Base-by-base conservation (phyloP, 1,140 invertebrate genomes). In the Mamestra configurata region DNA sequence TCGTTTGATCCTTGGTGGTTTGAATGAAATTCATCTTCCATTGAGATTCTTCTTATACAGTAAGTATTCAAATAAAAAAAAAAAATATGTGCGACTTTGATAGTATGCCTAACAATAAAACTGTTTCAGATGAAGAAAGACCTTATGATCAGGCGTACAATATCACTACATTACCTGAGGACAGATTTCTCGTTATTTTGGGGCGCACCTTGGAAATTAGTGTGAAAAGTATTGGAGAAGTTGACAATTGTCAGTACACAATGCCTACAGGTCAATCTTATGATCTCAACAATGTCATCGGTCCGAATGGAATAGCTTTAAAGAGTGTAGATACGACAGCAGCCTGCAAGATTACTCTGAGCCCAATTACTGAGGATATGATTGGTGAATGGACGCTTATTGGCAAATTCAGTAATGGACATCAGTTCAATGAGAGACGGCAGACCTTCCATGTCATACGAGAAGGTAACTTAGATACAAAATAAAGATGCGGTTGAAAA, bases 61-160 rank as follows among this genome's bases (percentile, higher is more conserved):
- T 85, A 72, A 79, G 81, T 79, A 59, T 53, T 72, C 18, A 51
- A 24, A 27, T 11, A 1, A 13, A 22, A 4, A n/a, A 15, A 7
- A 35, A 10, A 11, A 61, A 31, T 5, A 31, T 18, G 7, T 7
- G 7, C 10, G 27, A n/a, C 6, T 15, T 18, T 35, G 15, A n/a
- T 18, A 1, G 15, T 35, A 15, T 66, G 18, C 8, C 61, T 51
- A 51, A 53, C 7, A 5, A 35, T 53, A 1, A 20, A 11, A 35
- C 11, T 43, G 31, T 82, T 79, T 10, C 72, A 86, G 85, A 86
- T 70, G 72, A 81, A 37, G 57, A 82, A 0, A 71, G 83, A 40
- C 85, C 85, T n/a, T 79, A 79, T 68, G 59, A 37, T 11, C 83
- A 85, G 59, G 78, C 85, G 5, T 85, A 85, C 55, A 86, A 86